Percentiles rank a stretch among this genome's conserved stretches.
These are phyloP conservation scores for Coranthus polyacanthus DNA, from an alignment of 2,797 vertebrate genomes.

Conservation along the genomic window DNA sequence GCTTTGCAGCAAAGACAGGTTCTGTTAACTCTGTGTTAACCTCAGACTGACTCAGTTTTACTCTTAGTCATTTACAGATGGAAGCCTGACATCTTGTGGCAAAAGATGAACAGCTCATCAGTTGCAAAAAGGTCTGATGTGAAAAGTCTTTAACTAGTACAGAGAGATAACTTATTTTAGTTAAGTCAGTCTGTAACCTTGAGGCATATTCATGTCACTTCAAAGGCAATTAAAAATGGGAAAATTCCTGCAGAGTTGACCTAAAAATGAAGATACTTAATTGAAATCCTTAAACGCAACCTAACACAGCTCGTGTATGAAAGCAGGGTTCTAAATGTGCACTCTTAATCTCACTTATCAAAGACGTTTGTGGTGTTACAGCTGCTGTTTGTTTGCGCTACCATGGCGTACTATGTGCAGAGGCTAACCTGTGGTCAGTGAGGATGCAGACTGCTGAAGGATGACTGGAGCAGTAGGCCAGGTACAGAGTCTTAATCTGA, in stretches of 20 bases:
- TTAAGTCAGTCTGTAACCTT: background rate
- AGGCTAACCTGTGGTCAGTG: slow-evolving; percentile 93
- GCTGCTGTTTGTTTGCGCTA: too few relatives aligned
- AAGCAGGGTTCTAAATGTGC: background rate
- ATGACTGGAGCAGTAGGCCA: slow-evolving; percentile 95
- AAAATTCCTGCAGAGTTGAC: background rate
- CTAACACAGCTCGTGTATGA: background rate
- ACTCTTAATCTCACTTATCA: background rate
- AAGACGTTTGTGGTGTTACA: background rate
- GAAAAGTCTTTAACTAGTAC: background rate
- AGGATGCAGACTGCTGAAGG: slow-evolving; percentile 94
- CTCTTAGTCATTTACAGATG: slow-evolving; percentile 36
- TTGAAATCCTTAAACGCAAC: background rate
- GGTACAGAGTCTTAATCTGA: slow-evolving; percentile 93
- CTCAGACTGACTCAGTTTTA: too few relatives aligned
- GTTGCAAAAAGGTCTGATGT: background rate
- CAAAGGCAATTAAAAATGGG: background rate
- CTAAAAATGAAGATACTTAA: background rate
- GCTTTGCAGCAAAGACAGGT: too few relatives aligned
- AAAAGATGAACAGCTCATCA: slow-evolving; percentile 6
- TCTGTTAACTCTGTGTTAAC: background rate
- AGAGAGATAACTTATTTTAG: background rate
- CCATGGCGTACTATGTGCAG: slow-evolving; percentile 1
- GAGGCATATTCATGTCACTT: background rate
- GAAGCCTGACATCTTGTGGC: slow-evolving; percentile 72